A percentile compares a stretch with the other conserved stretches of the same genome.
phyloP scores from a whole-genome alignment of 2,797 vertebrate genomes.

The Eurystomus glaucurus region DNA sequence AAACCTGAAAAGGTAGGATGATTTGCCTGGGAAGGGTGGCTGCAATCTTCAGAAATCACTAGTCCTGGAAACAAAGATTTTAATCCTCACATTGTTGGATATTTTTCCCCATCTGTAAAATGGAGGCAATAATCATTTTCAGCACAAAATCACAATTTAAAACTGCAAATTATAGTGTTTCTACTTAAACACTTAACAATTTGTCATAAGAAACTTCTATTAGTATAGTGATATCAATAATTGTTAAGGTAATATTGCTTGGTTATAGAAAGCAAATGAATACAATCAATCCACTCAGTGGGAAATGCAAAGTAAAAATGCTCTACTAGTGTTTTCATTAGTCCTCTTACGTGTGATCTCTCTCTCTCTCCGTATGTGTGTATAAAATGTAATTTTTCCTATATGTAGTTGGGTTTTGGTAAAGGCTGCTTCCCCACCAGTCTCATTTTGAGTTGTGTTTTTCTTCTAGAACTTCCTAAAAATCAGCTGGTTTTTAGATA shows the following conservation, averaged over 20 bases:
- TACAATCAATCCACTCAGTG: not conserved
- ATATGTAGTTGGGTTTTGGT: not conserved
- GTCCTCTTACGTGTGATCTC: not conserved
- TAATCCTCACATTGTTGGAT: not conserved
- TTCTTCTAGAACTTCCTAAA: not conserved
- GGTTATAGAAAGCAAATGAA: not conserved
- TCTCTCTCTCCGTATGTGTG: fast-evolving
- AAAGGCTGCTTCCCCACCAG: not conserved
- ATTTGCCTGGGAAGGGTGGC: not conserved
- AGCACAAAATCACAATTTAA: not conserved
- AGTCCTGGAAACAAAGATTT: not conserved
- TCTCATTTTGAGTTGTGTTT: not conserved
- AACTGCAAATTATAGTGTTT: not conserved
- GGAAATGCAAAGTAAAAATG: not conserved
- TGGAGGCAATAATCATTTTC: not conserved
- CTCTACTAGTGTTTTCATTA: not conserved
- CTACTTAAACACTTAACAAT: not conserved
- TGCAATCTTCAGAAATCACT: not conserved
- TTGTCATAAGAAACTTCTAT: not conserved
- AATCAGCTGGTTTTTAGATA: not conserved
- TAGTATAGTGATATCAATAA: not conserved
- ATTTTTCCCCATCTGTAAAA: not conserved
- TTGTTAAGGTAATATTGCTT: not conserved
- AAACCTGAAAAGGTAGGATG: not conserved
- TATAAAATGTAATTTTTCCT: not conserved